Conservation (phyloP, 2,113 vertebrate species). For the Bubo bubo region DNA sequence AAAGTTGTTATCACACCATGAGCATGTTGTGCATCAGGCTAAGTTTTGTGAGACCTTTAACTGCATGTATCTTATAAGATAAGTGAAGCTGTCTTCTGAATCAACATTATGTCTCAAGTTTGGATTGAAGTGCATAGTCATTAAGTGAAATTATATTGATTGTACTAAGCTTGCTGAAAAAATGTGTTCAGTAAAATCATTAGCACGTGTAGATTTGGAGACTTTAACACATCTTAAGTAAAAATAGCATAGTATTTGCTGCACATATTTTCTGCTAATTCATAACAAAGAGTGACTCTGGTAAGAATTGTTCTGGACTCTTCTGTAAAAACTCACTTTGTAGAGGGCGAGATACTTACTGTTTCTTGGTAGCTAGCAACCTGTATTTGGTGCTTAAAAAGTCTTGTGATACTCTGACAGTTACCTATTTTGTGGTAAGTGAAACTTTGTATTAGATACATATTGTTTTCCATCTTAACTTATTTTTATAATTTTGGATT, state of each 20-base stretch:
- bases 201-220: background rate
- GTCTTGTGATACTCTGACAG: background rate
- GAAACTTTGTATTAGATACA: background rate
- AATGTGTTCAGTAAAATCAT: background rate
- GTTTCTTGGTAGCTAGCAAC: background rate
- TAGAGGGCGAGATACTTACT: background rate
- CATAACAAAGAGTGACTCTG: background rate
- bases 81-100: background rate
- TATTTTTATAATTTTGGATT: background rate
- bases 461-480: background rate
- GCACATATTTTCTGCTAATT: background rate
- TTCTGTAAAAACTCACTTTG: background rate
- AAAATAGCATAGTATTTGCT: background rate
- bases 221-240: background rate
- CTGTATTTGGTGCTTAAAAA: background rate
- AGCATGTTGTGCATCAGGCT: background rate
- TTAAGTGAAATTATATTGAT: background rate
- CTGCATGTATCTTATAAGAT: accelerated
- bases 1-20: too few relatives aligned
- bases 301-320: background rate
- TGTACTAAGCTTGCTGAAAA: background rate
- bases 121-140: background rate
- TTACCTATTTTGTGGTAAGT: background rate
- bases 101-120: background rate
- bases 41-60: background rate